These are phyloP conservation scores for Dipodomys stephensi DNA, from an alignment of 2,113 vertebrate genomes.

Conservation along the genomic window DNA sequence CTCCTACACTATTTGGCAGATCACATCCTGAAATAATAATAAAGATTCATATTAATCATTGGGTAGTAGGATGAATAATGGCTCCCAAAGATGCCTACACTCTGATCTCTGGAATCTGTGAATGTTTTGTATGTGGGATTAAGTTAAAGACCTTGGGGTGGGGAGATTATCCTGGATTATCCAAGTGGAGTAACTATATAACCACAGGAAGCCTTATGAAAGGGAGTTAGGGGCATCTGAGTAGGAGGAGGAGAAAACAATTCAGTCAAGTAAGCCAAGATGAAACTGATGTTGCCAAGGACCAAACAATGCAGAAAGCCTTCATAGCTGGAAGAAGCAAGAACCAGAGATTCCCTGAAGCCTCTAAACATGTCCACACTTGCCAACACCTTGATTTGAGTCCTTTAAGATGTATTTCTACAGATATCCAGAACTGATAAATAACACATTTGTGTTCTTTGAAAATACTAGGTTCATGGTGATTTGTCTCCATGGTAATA, in stretches of 20 bases:
- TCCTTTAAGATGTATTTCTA: neutral
- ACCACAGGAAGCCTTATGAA: neutral
- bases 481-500: neutral
- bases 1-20: conserved; percentile 3
- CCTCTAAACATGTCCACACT: neutral
- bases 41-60: neutral
- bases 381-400: neutral
- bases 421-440: neutral
- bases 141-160: neutral
- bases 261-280: neutral
- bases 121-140: neutral
- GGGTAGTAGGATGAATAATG: neutral
- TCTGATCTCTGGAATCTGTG: neutral
- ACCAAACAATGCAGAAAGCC: neutral
- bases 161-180: neutral
- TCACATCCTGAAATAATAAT: conserved; percentile 19
- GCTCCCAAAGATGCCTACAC: neutral
- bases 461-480: neutral
- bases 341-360: neutral
- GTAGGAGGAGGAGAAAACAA: neutral
- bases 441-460: neutral
- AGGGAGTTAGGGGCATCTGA: neutral
- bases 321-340: neutral
- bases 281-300: neutral
- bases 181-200: neutral